Evolutionary conservation across 2,888 invertebrate species (phyloP).

Genomic region (Orthosia gothica): DNA sequence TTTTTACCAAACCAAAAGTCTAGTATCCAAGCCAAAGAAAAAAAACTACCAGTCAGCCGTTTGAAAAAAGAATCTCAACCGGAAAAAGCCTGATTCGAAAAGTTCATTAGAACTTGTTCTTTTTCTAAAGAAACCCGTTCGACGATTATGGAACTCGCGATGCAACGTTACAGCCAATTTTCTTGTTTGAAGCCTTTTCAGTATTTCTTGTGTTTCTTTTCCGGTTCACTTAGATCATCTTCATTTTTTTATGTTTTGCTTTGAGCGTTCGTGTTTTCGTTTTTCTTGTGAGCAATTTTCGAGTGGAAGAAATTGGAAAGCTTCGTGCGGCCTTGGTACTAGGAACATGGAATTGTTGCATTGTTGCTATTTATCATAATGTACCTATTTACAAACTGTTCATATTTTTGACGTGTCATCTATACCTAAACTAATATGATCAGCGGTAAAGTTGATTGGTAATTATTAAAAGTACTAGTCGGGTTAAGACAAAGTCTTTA

Average conservation of each 20-base stretch:
- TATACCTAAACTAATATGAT: too few relatives aligned
- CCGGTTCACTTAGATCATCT: slow-evolving; percentile 23
- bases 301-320: slow-evolving; percentile 9
- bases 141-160: slow-evolving; percentile 66
- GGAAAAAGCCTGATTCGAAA: slow-evolving; percentile 74
- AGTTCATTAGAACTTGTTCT: slow-evolving; percentile 69
- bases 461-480: too few relatives aligned
- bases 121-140: slow-evolving; percentile 64
- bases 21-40: neutral
- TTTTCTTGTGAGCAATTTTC: neutral
- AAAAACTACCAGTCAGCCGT: slow-evolving; percentile 40
- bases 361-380: neutral
- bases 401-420: neutral
- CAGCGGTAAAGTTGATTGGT: too few relatives aligned
- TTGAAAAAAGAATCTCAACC: slow-evolving; percentile 64
- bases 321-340: neutral
- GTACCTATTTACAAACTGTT: neutral
- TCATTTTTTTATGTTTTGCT: slow-evolving; percentile 10
- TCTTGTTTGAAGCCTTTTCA: slow-evolving; percentile 57
- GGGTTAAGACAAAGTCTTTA: too few relatives aligned
- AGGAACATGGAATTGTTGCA: neutral
- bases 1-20: slow-evolving; percentile 9
- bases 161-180: slow-evolving; percentile 65
- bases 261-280: neutral
- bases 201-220: slow-evolving; percentile 58